A percentile compares a stretch with the other conserved stretches of the same genome.
These are phyloP conservation scores for Uropsilus gracilis DNA, from an alignment of 2,113 vertebrate species.

Conservation along the genomic window DNA sequence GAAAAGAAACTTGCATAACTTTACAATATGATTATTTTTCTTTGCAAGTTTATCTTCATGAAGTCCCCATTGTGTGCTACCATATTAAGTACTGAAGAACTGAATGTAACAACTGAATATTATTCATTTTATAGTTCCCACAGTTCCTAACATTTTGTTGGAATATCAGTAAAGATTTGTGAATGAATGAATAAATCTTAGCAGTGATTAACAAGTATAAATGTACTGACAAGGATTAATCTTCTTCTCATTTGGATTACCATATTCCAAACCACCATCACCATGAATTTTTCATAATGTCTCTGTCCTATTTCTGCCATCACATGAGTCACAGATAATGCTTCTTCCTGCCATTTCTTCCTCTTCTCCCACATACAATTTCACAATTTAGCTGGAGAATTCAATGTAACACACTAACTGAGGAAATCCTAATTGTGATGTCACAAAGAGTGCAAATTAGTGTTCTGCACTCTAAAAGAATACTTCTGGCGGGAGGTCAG, in stretches of 20 bases:
- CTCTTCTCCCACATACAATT: neutral
- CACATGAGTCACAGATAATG: neutral
- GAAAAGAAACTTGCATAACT: conserved; percentile 90
- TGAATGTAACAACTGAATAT: neutral
- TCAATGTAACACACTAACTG: neutral
- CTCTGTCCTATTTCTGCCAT: neutral
- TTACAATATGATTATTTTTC: conserved; percentile 67
- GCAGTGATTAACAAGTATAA: conserved; percentile 63
- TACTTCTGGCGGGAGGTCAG: neutral
- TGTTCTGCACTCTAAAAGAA: neutral
- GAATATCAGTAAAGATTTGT: neutral
- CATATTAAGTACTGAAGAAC: conserved; percentile 70
- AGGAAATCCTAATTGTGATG: neutral
- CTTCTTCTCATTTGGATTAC: neutral
- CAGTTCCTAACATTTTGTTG: neutral
- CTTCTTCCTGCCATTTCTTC: neutral
- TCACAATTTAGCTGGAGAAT: neutral
- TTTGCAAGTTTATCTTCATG: conserved; percentile 82
- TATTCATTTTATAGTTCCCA: neutral
- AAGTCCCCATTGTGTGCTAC: conserved; percentile 81
- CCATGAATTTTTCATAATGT: neutral
- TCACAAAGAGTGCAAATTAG: neutral
- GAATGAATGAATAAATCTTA: neutral
- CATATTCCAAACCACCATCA: neutral
- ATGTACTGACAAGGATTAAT: neutral